Evolutionary conservation across 2,797 vertebrate species (phyloP).

Genomic region (Heterohyrax brucei): DNA sequence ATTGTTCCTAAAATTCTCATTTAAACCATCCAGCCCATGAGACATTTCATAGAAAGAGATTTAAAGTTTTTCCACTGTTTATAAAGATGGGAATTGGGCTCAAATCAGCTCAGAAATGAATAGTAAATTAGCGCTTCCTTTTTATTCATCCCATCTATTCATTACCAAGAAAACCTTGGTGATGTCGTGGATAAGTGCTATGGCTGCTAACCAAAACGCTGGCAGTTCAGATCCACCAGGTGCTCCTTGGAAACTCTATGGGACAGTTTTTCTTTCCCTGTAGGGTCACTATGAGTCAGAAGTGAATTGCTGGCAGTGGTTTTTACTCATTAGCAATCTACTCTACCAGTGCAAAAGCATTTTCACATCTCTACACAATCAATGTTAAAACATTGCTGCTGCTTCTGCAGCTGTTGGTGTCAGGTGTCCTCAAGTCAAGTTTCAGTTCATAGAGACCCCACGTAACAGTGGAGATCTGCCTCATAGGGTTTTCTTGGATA

Average conservation of each 20-base stretch:
- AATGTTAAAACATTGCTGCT: background rate
- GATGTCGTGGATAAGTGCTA: no score
- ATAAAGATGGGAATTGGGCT: background rate
- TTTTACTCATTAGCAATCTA: background rate
- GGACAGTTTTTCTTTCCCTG: no score
- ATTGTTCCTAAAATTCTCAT: conserved; percentile 1
- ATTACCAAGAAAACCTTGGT: background rate
- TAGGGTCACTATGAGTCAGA: no score
- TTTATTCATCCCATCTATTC: background rate
- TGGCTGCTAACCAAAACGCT: no score
- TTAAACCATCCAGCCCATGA: background rate
- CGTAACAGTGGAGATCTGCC: no score
- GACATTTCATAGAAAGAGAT: background rate
- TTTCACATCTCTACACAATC: background rate
- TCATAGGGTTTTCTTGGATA: no score
- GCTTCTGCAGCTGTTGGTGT: background rate
- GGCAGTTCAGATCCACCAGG: no score
- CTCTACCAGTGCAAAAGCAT: background rate
- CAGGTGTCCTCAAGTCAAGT: background rate
- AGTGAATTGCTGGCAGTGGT: no score
- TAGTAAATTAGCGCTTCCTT: conserved; percentile 6
- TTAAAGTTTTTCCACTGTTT: conserved; percentile 27
- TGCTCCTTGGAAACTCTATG: no score
- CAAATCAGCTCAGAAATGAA: conserved; percentile 18
- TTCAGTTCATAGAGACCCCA: background rate